Evolutionary conservation across 2,888 invertebrate genomes (phyloP), one percentile per base, ranked within the genome.

Genomic region (Trachelus tabidus): DNA sequence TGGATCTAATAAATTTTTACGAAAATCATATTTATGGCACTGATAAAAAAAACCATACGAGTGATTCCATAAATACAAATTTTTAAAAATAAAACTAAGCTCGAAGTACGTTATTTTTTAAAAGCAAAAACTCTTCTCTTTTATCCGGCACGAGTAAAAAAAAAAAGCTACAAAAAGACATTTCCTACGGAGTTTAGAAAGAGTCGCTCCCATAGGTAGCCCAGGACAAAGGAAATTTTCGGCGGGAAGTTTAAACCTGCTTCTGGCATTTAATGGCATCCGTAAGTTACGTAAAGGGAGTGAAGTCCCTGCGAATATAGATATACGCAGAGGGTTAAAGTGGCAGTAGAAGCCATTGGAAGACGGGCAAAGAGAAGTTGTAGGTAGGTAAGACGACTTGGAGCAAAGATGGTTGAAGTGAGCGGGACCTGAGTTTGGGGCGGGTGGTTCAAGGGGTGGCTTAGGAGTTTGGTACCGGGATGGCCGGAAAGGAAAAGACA

Each of bases 181-280:
- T 56, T 56, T 23, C 23, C 23, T 9, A 15, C 23, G 2, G 9
- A 56, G 23, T 23, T 9, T 9, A 56, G 9, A 23, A 23, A 56
- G 0, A 23, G 56, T 56, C 23, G 23, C 23, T 71, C 30, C n/a
- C 15, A 23, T 83, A 82, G 85, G 81, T 84, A 81, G 83, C 79
- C 37, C 33, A 76, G 79, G 81, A 84, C 84, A 86, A 83, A 84
- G 77, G 83, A 80, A 81, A 81, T 84, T 81, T 76, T 76, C 69
- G 77, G 73, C 78, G 80, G 79, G 81, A 79, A 83, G 79, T 83
- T 86, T 86, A 84, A 87, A 86, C 85, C 85, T 86, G 87, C 83
- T 82, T 73, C 81, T 86, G 85, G 86, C 86, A 81, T 85, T 86
- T 86, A 86, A 86, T 87, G 87, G 85, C 86, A 83, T 81, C 87